These are phyloP conservation scores for Pantherophis guttatus DNA, from an alignment of 2,113 vertebrate genomes.

Conservation along the genomic window DNA sequence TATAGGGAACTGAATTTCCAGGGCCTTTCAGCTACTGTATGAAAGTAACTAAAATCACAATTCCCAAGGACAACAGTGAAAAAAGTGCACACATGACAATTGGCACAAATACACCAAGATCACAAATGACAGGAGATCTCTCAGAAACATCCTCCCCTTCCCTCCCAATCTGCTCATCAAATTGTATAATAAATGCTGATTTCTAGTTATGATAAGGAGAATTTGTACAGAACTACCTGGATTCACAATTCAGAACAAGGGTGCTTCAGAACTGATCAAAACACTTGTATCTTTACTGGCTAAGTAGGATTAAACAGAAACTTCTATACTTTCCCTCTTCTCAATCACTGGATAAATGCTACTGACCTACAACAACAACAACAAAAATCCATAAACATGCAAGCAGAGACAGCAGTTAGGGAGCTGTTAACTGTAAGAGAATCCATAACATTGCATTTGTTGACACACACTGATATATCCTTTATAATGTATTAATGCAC, in stretches of 20 bases:
- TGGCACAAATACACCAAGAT: not conserved
- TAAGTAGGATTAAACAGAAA: not conserved
- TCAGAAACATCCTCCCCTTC: not conserved
- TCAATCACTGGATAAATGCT: not conserved
- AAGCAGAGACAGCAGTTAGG: not conserved
- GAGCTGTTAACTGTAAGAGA: not conserved
- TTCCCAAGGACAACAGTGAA: not conserved
- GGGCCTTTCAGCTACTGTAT: not conserved
- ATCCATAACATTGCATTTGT: not conserved
- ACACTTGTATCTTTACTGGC: not conserved
- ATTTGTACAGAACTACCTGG: not conserved
- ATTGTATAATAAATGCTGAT: not conserved
- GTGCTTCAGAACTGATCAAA: not conserved
- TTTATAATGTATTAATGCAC: not conserved
- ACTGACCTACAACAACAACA: not conserved
- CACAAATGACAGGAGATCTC: not conserved
- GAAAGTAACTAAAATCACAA: not conserved
- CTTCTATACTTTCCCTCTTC: not conserved
- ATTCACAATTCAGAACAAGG: not conserved
- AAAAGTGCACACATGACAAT: too few relatives aligned
- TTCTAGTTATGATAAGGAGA: not conserved
- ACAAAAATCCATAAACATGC: not conserved
- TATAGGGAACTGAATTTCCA: not conserved
- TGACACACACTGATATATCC: not conserved
- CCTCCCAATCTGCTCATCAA: not conserved